Base-by-base conservation (phyloP, 1,140 invertebrate species). In the Drosophila saltans region DNA sequence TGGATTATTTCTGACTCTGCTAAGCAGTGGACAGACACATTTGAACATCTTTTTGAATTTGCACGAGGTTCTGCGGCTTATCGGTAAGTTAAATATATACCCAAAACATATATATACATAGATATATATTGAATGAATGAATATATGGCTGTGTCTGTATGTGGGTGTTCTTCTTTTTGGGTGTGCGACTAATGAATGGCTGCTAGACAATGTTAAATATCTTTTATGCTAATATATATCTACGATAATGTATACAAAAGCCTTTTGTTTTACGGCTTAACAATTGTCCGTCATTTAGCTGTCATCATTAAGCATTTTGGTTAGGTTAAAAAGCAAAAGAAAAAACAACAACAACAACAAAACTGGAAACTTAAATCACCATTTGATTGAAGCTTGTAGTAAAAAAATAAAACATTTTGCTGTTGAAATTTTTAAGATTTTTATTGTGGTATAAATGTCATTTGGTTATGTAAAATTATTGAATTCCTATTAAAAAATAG, bases 41-140 rank as follows among this genome's bases (percentile, higher is more conserved):
- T 76, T 93, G 40, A 92, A 93, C 73, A 82, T 93, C 62, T 93
- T 92, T 70, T 80, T 93, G 28, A 93, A 92, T 73, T 68, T 92
- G 69, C 92, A 92, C 78, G 92, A 93, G 84, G 92, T 93, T 63
- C 80, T 91, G 72, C 79, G 92, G 71, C 73, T 93, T 80, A 88
- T 93, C 71, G 92, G 92, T 93, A 69, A 92, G 92, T 92, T 75
- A 30, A 61, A 48, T 21, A 48, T 21, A 21, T 52, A 24, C 45
- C 43, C 43, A 16, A 16, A n/a, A 24, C 24, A 48, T 21, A 61
- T 43, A 59, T 24, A 48, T 33, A 64, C 11, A 52, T 10, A 24
- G 21, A 43, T 21, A 16, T 1, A 48, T 41, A 66, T 66, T 30
- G 4, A 60, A 48, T 61, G 33, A 71, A 71, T 66, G 24, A 75